Evolutionary conservation across 2,888 invertebrate species (phyloP).

Genomic region (Drosophila infuscata): DNA sequence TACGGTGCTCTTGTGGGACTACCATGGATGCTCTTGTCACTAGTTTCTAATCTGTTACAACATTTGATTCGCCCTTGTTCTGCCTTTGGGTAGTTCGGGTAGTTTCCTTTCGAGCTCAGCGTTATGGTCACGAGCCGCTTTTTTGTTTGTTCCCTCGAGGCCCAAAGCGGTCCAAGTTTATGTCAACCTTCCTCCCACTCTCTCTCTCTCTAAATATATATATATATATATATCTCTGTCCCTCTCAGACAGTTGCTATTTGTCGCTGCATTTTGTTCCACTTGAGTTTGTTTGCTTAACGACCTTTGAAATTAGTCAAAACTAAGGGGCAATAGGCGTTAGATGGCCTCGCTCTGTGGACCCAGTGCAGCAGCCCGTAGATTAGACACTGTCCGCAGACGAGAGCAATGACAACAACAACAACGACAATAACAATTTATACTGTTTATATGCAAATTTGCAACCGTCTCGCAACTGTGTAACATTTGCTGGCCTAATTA

Average conservation of each 20-base stretch:
- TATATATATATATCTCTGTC: neutral
- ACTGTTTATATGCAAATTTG: slow-evolving; percentile 80
- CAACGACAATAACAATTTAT: slow-evolving; percentile 71
- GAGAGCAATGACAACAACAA: slow-evolving; percentile 29
- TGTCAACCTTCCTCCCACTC: slow-evolving; percentile 11
- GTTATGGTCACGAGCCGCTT: slow-evolving; percentile 56
- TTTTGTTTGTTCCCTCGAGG: slow-evolving; percentile 46
- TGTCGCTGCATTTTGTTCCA: slow-evolving; percentile 80
- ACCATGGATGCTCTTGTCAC: slow-evolving; percentile 3
- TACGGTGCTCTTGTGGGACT: slow-evolving; percentile 27
- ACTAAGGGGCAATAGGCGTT: slow-evolving; percentile 74
- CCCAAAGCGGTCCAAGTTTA: slow-evolving; percentile 20
- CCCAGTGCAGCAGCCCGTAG: slow-evolving; percentile 54
- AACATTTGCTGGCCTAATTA: slow-evolving; percentile 73
- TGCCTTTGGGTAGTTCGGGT: slow-evolving; percentile 33
- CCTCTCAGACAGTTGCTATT: neutral
- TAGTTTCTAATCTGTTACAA: slow-evolving; percentile 9
- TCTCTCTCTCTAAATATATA: neutral
- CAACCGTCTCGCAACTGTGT: slow-evolving; percentile 37
- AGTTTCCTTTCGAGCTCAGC: slow-evolving; percentile 47
- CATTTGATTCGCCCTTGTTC: slow-evolving; percentile 40
- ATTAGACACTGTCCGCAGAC: slow-evolving; percentile 54
- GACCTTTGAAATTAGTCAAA: slow-evolving; percentile 83
- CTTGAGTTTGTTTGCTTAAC: slow-evolving; percentile 84
- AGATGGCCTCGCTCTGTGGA: slow-evolving; percentile 34